These are phyloP conservation scores for Drosophila gaucha DNA, from an alignment of 2,888 invertebrate genomes.

Conservation along the genomic window DNA sequence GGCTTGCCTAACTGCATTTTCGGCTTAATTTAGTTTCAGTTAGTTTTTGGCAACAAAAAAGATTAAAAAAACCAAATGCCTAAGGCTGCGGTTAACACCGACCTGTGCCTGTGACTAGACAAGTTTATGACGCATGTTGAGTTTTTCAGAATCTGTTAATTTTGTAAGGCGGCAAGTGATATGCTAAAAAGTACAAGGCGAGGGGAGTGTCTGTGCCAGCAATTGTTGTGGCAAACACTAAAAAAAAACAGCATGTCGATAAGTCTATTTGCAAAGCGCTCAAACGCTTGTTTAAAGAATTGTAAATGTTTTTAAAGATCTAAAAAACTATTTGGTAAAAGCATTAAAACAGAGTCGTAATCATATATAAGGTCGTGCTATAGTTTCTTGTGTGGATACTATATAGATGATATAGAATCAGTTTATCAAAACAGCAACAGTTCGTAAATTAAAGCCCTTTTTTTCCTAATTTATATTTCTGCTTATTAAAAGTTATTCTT, in stretches of 20 bases:
- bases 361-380: too few species aligned
- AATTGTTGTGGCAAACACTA: slow-evolving; percentile 10
- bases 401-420: too few species aligned
- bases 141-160: slow-evolving; percentile 12
- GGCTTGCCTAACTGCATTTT: slow-evolving; percentile 39
- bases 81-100: background rate
- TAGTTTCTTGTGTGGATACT: too few species aligned
- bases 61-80: background rate
- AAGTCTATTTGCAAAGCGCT: slow-evolving; percentile 24
- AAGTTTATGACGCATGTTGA: slow-evolving; percentile 37
- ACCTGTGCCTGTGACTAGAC: slow-evolving; percentile 12
- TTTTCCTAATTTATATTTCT: too few species aligned
- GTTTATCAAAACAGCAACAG: too few species aligned
- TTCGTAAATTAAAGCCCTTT: too few species aligned
- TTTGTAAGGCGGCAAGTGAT: slow-evolving; percentile 12
- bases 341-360: too few species aligned
- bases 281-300: too few species aligned
- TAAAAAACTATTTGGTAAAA: too few species aligned
- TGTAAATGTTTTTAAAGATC: too few species aligned
- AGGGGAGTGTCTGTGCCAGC: background rate
- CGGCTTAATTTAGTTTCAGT: slow-evolving; percentile 30
- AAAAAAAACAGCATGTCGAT: slow-evolving; percentile 6
- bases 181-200: background rate
- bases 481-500: too few species aligned
- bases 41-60: background rate